phyloP scores from a whole-genome alignment of 2,888 invertebrate genomes.

The Tuta absoluta region DNA sequence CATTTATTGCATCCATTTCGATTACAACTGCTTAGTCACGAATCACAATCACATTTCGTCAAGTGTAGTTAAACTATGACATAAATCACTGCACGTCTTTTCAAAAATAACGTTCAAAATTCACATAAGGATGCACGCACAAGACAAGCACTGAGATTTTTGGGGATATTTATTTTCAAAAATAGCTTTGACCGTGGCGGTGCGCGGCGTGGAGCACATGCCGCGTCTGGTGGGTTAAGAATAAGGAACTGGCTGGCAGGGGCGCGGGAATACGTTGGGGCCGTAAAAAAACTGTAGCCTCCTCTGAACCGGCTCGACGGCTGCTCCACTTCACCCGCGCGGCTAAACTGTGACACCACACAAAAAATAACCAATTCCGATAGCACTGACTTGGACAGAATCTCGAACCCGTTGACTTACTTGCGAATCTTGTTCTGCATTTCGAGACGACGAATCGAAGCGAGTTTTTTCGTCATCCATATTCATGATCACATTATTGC shows the following conservation, averaged over 20 bases:
- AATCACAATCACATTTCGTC: conserved; percentile 1
- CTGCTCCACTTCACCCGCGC: conserved; percentile 57
- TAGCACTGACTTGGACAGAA: conserved; percentile 1
- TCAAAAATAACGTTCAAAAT: conserved; percentile 12
- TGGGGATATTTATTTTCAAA: conserved; percentile 31
- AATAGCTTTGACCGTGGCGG: conserved; percentile 21
- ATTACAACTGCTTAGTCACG: conserved; percentile 6
- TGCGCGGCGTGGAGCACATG: conserved; percentile 53
- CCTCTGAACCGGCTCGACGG: conserved; percentile 52
- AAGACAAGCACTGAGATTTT: conserved; percentile 16
- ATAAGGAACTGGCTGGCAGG: conserved; percentile 73
- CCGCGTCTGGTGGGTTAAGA: conserved; percentile 58
- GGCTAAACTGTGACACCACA: conserved; percentile 18
- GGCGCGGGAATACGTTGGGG: conserved; percentile 73
- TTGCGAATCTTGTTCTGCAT: conserved; percentile 23
- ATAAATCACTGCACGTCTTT: background rate
- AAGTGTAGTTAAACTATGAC: background rate
- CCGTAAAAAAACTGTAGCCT: conserved; percentile 75
- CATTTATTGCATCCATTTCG: conserved; percentile 67
- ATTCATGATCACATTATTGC: conserved; percentile 12
- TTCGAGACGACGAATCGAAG: background rate
- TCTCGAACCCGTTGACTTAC: conserved; percentile 19
- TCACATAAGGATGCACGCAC: conserved; percentile 2
- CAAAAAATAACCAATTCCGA: conserved; percentile 15
- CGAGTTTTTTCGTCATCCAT: conserved; percentile 20